phyloP scores from a whole-genome alignment of 2,113 vertebrate genomes.

The Argyrosomus japonicus region DNA sequence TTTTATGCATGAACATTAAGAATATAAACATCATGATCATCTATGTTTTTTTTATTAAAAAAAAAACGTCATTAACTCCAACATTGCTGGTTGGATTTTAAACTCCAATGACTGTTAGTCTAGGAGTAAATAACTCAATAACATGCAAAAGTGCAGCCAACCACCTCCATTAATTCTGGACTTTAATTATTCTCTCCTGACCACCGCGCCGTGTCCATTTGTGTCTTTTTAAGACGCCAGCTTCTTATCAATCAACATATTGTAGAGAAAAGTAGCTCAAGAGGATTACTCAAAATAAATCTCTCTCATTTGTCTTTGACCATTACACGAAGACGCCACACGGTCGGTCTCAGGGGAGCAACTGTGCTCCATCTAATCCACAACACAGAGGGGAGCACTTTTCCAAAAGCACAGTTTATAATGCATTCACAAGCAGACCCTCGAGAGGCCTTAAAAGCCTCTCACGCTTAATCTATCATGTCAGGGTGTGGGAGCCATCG shows the following conservation, averaged over 20 bases:
- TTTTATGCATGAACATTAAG: too few species aligned
- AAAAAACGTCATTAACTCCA: too few species aligned
- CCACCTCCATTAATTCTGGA: not conserved
- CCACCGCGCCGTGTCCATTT: not conserved
- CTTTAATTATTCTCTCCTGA: not conserved
- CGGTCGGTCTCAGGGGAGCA: slow-evolving; percentile 59
- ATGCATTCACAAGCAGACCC: slow-evolving; percentile 62
- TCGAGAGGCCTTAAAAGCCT: slow-evolving; percentile 68
- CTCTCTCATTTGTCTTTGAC: slow-evolving; percentile 66
- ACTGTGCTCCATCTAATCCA: slow-evolving; percentile 74
- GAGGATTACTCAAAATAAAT: slow-evolving; percentile 75
- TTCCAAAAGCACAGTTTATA: slow-evolving; percentile 60
- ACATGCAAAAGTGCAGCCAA: not conserved
- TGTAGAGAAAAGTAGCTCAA: slow-evolving; percentile 63
- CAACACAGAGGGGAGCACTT: slow-evolving; percentile 47
- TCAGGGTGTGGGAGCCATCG: slow-evolving; percentile 55
- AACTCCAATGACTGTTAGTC: too few species aligned
- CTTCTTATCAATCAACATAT: slow-evolving; percentile 55
- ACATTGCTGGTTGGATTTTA: too few species aligned
- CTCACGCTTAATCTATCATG: slow-evolving; percentile 63
- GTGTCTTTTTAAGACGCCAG: slow-evolving; percentile 8
- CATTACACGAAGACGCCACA: slow-evolving; percentile 57
- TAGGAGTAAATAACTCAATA: not conserved
- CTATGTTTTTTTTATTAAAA: too few species aligned
- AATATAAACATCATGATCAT: too few species aligned